These are phyloP conservation scores for Sinelater perroti DNA, from an alignment of 2,888 invertebrate genomes.

Conservation along the genomic window DNA sequence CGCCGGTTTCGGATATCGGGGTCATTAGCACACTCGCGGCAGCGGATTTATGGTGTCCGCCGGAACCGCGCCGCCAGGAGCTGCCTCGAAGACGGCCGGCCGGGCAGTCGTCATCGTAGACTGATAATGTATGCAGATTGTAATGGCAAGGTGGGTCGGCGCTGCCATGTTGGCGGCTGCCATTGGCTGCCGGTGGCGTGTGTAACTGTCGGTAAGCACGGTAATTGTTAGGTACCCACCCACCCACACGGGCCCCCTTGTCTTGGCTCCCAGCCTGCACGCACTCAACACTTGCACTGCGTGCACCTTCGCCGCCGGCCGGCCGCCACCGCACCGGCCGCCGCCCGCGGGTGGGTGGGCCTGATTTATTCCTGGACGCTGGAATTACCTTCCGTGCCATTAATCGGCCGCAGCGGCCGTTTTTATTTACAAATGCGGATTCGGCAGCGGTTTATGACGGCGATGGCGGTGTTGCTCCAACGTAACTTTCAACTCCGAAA, in stretches of 20 bases:
- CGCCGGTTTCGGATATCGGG: not conserved
- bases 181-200: constrained; percentile 48
- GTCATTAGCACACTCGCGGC: constrained; percentile 10
- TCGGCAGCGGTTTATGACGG: constrained; percentile 1
- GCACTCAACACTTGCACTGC: constrained; percentile 33
- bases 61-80: constrained; percentile 24
- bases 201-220: constrained; percentile 44
- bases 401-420: not conserved
- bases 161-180: constrained; percentile 50
- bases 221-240: constrained; percentile 50
- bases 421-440: not conserved
- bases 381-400: constrained; percentile 9
- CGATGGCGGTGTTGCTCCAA: too few species aligned
- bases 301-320: constrained; percentile 25
- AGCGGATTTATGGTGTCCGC: not conserved
- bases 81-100: constrained; percentile 29
- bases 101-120: constrained; percentile 32
- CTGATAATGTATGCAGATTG: constrained; percentile 38
- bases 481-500: too few species aligned
- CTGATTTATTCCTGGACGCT: constrained; percentile 5
- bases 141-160: constrained; percentile 47
- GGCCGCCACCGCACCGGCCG: too few species aligned
- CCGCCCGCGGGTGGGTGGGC: constrained; percentile 10
- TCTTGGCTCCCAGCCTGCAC: constrained; percentile 30
- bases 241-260: constrained; percentile 42